These are phyloP conservation scores for Dastarcus helophoroides DNA, from an alignment of 2,888 invertebrate genomes.

Conservation along the genomic window DNA sequence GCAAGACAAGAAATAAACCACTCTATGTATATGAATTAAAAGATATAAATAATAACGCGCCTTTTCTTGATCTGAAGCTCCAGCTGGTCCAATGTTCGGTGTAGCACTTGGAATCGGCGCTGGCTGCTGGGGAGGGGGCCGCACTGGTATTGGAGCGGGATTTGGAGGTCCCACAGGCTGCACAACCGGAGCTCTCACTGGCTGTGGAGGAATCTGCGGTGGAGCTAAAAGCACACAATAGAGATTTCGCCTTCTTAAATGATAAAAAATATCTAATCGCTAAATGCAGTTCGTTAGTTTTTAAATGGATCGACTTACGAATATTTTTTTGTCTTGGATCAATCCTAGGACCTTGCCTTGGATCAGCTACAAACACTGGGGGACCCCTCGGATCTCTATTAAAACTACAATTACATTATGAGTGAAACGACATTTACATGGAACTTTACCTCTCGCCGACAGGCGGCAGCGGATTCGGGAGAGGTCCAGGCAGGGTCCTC, in stretches of 20 bases:
- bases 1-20: too few relatives aligned
- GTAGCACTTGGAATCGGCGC: conserved; percentile 38
- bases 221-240: conserved; percentile 15
- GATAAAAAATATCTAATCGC: conserved; percentile 2
- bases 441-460: conserved; percentile 34
- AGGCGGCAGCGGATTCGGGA: conserved; percentile 24
- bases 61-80: conserved; percentile 89
- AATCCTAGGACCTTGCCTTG: conserved; percentile 43
- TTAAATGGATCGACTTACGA: conserved; percentile 31
- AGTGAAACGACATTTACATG: conserved; percentile 3
- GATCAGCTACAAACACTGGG: conserved; percentile 41
- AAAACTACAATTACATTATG: conserved; percentile 2
- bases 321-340: conserved; percentile 54
- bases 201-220: conserved; percentile 18
- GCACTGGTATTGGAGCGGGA: conserved; percentile 5
- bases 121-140: conserved; percentile 28
- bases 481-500: conserved; percentile 44
- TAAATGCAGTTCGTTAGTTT: too few relatives aligned
- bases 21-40: too few relatives aligned
- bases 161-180: conserved; percentile 6
- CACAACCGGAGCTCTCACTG: conserved; percentile 19
- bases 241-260: conserved; percentile 3
- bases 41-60: conserved; percentile 39
- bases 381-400: conserved; percentile 30
- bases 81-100: conserved; percentile 50